phyloP scores from a whole-genome alignment of 2,113 vertebrate species.

The Grallaria varia region DNA sequence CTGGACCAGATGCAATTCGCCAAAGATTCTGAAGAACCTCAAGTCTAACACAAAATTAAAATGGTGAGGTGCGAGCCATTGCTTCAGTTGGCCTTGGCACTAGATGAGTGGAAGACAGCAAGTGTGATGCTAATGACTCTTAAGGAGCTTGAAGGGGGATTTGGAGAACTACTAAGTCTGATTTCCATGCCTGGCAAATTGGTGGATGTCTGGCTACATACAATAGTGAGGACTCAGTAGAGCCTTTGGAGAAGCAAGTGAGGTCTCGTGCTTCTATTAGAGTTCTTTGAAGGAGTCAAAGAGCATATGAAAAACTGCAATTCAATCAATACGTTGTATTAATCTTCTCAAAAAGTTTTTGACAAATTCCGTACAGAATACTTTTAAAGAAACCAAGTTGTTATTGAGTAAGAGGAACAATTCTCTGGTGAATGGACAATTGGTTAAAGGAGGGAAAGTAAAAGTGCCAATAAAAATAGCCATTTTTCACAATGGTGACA shows the following conservation, averaged over 20 bases:
- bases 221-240: background rate
- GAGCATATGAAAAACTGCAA: background rate
- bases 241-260: background rate
- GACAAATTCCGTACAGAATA: background rate
- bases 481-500: background rate
- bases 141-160: background rate
- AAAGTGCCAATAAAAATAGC: background rate
- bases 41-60: background rate
- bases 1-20: background rate
- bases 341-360: constrained; percentile 13
- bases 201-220: background rate
- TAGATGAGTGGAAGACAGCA: background rate
- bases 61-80: background rate
- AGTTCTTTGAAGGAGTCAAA: background rate
- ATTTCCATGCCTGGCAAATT: background rate
- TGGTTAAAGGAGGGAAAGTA: background rate
- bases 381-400: background rate
- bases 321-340: background rate
- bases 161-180: background rate
- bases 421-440: background rate
- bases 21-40: background rate
- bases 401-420: background rate
- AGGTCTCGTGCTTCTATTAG: accelerated
- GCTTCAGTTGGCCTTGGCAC: background rate
- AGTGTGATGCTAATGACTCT: background rate